These are phyloP conservation scores for Oceanites oceanicus DNA, from an alignment of 2,113 vertebrate genomes.

Conservation along the genomic window DNA sequence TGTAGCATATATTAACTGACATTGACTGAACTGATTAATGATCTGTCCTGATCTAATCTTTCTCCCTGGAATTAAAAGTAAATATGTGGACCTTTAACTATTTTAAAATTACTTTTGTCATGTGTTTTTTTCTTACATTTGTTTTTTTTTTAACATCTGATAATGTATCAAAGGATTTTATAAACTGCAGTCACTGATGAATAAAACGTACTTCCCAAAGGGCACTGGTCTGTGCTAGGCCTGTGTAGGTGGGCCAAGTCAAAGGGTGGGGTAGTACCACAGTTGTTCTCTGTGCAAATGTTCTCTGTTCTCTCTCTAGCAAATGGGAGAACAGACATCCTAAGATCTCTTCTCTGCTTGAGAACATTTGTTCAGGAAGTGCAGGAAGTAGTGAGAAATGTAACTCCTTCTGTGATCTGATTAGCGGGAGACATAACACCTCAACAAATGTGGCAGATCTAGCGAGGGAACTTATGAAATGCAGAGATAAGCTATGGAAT, in stretches of 20 bases:
- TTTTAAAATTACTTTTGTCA: not conserved
- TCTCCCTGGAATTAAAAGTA: not conserved
- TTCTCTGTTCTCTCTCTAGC: too few species aligned
- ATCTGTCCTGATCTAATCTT: not conserved
- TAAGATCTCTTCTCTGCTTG: too few species aligned
- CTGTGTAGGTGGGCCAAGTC: not conserved
- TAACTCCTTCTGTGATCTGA: not conserved
- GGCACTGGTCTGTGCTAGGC: not conserved
- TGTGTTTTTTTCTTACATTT: not conserved
- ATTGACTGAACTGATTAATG: not conserved
- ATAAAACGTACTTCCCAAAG: not conserved
- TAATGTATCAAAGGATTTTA: not conserved
- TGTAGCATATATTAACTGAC: not conserved
- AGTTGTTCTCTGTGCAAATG: not conserved
- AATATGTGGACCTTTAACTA: not conserved
- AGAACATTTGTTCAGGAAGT: not conserved
- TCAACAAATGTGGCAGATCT: not conserved
- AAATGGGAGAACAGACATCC: not conserved
- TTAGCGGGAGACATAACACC: not conserved
- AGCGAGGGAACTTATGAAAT: not conserved
- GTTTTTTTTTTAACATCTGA: not conserved
- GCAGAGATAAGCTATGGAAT: not conserved
- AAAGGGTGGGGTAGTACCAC: not conserved
- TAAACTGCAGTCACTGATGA: not conserved
- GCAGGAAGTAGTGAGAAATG: not conserved